Evolutionary conservation across 2,888 invertebrate genomes (phyloP).

Genomic region (Apamea epomidion): DNA sequence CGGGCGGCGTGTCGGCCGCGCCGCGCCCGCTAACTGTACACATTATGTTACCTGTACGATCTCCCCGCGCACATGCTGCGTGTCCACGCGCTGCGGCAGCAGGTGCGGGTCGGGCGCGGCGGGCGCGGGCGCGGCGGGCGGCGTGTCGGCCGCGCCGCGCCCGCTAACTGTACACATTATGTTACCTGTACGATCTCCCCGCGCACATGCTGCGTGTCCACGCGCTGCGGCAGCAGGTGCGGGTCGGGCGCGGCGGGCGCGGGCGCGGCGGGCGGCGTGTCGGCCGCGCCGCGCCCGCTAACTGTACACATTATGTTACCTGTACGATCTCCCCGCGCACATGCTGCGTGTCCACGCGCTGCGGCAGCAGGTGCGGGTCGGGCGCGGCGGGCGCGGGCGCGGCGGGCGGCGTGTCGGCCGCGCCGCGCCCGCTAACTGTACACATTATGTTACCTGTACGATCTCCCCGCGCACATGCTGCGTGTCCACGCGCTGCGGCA

Average conservation of each 20-base stretch:
- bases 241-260: conserved; percentile 37
- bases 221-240: conserved; percentile 89
- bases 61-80: conserved; percentile 70
- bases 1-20: conserved; percentile 12
- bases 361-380: conserved; percentile 85
- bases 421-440: conserved; percentile 26
- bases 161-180: conserved; percentile 29
- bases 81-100: conserved; percentile 91
- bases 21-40: conserved; percentile 27
- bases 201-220: conserved; percentile 87
- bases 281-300: conserved; percentile 38
- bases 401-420: conserved; percentile 14
- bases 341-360: conserved; percentile 90
- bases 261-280: background rate
- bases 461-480: conserved; percentile 61
- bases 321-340: conserved; percentile 35
- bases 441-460: conserved; percentile 58
- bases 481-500: conserved; percentile 91
- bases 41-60: conserved; percentile 58
- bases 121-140: background rate
- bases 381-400: conserved; percentile 31
- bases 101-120: conserved; percentile 72
- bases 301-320: conserved; percentile 55
- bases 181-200: conserved; percentile 61
- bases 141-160: conserved; percentile 8